Evolutionary conservation across 2,888 invertebrate genomes (phyloP), one percentile per base, ranked within the genome.

Genomic region (Eristalis tenax): DNA sequence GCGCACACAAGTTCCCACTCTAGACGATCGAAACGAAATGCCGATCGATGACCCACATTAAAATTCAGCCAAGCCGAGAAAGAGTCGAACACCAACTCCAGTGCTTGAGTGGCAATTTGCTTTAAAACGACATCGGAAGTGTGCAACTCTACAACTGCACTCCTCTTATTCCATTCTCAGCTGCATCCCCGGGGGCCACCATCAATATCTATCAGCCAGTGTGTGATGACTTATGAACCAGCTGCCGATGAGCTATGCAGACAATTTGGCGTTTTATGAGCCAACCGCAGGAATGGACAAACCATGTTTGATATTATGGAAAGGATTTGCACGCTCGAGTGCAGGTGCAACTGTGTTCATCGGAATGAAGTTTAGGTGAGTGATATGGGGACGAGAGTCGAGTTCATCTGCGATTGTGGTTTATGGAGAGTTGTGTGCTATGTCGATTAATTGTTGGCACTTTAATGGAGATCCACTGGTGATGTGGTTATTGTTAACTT

Each of bases 271-370:
- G 38, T 71, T 79, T 68, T 71, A 80, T 50, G 35, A 38, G 23
- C 66, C 26, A 66, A 28, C 59, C 79, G 13, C 43, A 50, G 80
- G 61, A 80, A 73, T 80, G 80, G 80, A 80, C 80, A 80, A 73
- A 63, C 68, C 65, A 56, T 80, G 73, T 80, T 80, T 74, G 73
- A 22, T 43, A 66, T 80, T 66, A 80, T 80, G 43, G 73, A 43
- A 59, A 35, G 38, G 59, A 80, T 59, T 40, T 15, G 18, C n/a
- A 13, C 18, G 8, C 11, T 23, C 38, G 56, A 63, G 23, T 18
- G 38, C 69, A 50, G 70, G 32, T 61, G 61, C 32, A 76, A 28
- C 32, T 32, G 68, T 50, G 74, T 13, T 57, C 73, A 63, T 2
- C 22, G 26, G 15, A 22, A 6, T 23, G 4, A 15, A 26, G 64